Conservation (phyloP, 2,797 vertebrate species). For the Pteronotus mesoamericanus region DNA sequence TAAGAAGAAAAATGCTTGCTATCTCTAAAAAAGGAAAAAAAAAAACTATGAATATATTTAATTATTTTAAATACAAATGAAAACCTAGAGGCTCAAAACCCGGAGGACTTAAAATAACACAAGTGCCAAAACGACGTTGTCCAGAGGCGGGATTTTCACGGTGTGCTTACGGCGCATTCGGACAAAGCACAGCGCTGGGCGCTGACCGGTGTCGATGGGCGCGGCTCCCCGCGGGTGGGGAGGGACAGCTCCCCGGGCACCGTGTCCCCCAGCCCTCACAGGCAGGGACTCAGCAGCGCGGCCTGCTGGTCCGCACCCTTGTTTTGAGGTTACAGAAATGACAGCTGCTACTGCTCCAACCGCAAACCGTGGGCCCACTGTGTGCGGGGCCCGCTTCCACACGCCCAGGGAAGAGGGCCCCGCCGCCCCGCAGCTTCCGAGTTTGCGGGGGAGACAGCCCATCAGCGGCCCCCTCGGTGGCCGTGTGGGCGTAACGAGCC, state of each 20-base stretch:
- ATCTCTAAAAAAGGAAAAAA: background rate
- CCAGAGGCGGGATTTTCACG: accelerated
- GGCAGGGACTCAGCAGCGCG: accelerated
- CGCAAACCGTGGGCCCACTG: background rate
- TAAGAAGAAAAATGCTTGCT: slow-evolving; percentile 18
- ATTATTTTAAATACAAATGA: slow-evolving; percentile 51
- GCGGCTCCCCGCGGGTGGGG: accelerated
- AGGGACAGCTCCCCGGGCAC: too few relatives aligned
- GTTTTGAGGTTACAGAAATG: background rate
- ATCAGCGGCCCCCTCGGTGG: accelerated
- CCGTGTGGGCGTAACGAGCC: background rate
- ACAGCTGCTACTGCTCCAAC: accelerated
- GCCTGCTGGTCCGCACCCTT: accelerated
- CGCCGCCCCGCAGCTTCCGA: accelerated
- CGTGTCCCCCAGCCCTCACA: accelerated
- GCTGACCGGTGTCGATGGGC: accelerated
- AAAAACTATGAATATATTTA: background rate
- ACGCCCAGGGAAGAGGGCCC: background rate
- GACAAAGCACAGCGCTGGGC: accelerated
- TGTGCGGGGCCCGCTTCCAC: accelerated
- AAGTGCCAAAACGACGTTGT: slow-evolving; percentile 7
- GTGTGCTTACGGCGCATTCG: accelerated
- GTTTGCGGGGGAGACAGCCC: background rate
- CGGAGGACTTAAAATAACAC: slow-evolving; percentile 49
- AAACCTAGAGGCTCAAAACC: slow-evolving; percentile 47